phyloP scores from a whole-genome alignment of 2,888 invertebrate species.

The Pelosia muscerda region DNA sequence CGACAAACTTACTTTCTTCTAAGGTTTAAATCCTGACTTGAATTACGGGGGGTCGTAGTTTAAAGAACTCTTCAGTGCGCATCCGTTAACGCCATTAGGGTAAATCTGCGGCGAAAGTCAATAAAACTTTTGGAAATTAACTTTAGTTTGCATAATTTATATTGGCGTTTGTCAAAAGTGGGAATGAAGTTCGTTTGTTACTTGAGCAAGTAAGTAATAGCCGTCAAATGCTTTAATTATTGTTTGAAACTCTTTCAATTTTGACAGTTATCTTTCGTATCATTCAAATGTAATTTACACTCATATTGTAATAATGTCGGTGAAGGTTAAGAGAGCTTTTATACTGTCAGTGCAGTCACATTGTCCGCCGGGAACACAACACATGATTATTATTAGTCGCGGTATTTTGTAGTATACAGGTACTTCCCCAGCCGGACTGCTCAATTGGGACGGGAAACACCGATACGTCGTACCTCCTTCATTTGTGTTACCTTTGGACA shows the following conservation, averaged over 20 bases:
- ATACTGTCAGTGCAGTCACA: too few species aligned
- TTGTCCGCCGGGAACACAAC: too few species aligned
- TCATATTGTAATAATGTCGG: too few species aligned
- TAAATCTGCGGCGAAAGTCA: constrained; percentile 55
- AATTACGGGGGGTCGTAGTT: constrained; percentile 75
- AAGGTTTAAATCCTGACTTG: constrained; percentile 82
- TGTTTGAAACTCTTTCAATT: constrained; percentile 29
- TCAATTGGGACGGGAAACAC: too few species aligned
- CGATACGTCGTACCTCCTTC: too few species aligned
- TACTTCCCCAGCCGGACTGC: too few species aligned
- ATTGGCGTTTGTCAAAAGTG: constrained; percentile 39
- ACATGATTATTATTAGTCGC: too few species aligned
- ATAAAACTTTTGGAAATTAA: constrained; percentile 60
- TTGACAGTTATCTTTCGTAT: constrained; percentile 27
- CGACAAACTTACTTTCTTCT: constrained; percentile 80
- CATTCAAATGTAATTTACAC: too few species aligned
- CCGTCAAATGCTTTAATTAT: constrained; percentile 29
- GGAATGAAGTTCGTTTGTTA: constrained; percentile 17
- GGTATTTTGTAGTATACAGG: too few species aligned
- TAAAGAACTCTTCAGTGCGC: constrained; percentile 71
- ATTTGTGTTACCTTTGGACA: neutral
- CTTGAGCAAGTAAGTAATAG: constrained; percentile 14
- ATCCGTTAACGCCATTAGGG: constrained; percentile 61
- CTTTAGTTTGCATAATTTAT: constrained; percentile 52
- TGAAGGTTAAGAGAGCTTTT: too few species aligned